Percentiles rank a stretch among this genome's conserved stretches.
Conservation (phyloP, 2,888 invertebrate species). For the Megamerina dolium region DNA sequence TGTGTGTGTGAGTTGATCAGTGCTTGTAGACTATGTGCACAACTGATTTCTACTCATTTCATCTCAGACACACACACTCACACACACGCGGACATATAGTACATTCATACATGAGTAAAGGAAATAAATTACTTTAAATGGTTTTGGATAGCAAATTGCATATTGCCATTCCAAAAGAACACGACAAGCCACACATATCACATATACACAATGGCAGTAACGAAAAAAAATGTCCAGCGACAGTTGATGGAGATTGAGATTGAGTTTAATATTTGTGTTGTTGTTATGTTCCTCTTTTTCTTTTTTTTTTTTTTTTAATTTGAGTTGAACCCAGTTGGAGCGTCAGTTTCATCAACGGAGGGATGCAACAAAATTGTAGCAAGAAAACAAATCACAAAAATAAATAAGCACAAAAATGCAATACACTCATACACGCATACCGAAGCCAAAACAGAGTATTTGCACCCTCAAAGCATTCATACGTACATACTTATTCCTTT, state of each 20-base stretch:
- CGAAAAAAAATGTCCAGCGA: slow-evolving; percentile 19
- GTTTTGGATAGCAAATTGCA: slow-evolving; percentile 42
- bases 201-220: neutral
- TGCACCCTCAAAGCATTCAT: slow-evolving; percentile 13
- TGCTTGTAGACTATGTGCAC: no score
- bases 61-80: no score
- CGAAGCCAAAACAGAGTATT: slow-evolving; percentile 12
- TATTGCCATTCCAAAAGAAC: slow-evolving; percentile 33
- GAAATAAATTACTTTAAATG: slow-evolving; percentile 43
- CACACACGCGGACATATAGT: neutral
- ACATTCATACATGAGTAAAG: slow-evolving; percentile 8
- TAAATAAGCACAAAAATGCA: no score
- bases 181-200: slow-evolving; percentile 6
- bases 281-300: no score
- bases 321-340: slow-evolving; percentile 10
- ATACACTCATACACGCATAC: no score
- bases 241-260: slow-evolving; percentile 38
- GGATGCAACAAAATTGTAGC: neutral
- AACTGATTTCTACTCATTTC: no score
- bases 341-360: slow-evolving; percentile 4
- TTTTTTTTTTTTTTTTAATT: no score
- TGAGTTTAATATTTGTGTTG: no score
- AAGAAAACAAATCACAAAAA: no score
- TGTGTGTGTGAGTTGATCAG: no score
- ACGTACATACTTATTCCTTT: no score